These are phyloP conservation scores for Solea solea DNA, from an alignment of 2,113 vertebrate genomes.

Conservation along the genomic window DNA sequence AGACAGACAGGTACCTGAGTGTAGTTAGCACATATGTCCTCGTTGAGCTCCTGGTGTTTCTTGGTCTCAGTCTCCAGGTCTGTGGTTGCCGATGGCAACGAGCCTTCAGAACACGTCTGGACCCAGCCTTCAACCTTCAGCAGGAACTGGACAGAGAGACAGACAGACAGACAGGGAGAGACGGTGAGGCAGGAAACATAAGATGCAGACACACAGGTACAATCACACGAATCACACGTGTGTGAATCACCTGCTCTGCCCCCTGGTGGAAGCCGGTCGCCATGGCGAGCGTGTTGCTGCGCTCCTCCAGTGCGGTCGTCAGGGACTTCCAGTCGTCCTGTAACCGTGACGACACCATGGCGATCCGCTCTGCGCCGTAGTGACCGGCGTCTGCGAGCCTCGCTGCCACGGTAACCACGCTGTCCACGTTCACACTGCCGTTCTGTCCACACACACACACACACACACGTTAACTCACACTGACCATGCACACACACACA, in stretches of 20 bases:
- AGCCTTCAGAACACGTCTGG: slow-evolving; percentile 92
- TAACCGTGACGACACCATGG: slow-evolving; percentile 91
- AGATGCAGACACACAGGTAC: not conserved
- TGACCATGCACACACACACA: no score
- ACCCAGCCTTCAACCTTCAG: slow-evolving; percentile 92
- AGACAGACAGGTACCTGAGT: slow-evolving; percentile 85
- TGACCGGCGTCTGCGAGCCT: slow-evolving; percentile 93
- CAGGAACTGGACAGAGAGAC: slow-evolving; percentile 84
- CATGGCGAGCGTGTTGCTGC: slow-evolving; percentile 95
- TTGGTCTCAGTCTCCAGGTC: slow-evolving; percentile 92
- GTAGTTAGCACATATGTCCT: slow-evolving; percentile 94
- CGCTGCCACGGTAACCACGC: slow-evolving; percentile 94
- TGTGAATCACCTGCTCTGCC: slow-evolving; percentile 89
- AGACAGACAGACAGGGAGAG: not conserved
- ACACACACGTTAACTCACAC: no score
- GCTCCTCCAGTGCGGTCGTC: slow-evolving; percentile 91
- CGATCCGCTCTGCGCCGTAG: slow-evolving; percentile 94
- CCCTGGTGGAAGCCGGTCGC: slow-evolving; percentile 97
- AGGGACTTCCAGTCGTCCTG: slow-evolving; percentile 98
- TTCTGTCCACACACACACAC: slow-evolving; percentile 81
- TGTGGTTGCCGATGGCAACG: slow-evolving; percentile 89
- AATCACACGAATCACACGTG: not conserved
- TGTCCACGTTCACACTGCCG: slow-evolving; percentile 97
- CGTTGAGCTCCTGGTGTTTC: slow-evolving; percentile 94
- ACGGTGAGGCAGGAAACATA: not conserved